phyloP scores from a whole-genome alignment of 2,113 vertebrate species.

The Hirundichthys speculiger region DNA sequence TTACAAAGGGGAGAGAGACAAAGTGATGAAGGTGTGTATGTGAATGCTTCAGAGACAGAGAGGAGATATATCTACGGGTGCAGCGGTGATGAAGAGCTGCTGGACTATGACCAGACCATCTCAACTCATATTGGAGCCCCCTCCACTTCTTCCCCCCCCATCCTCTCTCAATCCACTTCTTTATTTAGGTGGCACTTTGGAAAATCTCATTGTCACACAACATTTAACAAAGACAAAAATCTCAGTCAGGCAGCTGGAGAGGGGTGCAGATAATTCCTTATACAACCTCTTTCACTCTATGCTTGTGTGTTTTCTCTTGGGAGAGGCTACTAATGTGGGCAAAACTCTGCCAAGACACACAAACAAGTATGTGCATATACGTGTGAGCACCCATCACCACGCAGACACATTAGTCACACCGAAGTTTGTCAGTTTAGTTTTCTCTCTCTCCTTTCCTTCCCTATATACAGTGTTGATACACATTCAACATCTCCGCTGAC shows the following conservation, averaged over 20 bases:
- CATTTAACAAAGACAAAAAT: constrained; percentile 79
- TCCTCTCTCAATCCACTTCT: constrained; percentile 63
- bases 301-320: constrained; percentile 40
- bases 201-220: constrained; percentile 80
- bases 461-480: constrained; percentile 59
- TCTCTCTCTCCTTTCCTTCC: constrained; percentile 21
- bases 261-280: constrained; percentile 50
- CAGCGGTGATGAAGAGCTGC: constrained; percentile 66
- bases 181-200: constrained; percentile 75
- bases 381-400: constrained; percentile 35
- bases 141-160: background rate
- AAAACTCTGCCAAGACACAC: constrained; percentile 42
- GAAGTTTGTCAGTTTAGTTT: constrained; percentile 40
- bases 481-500: constrained; percentile 59
- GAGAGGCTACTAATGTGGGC: constrained; percentile 43
- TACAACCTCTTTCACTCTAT: constrained; percentile 35
- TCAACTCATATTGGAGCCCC: constrained; percentile 47
- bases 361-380: constrained; percentile 42
- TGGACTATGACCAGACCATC: constrained; percentile 80
- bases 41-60: constrained; percentile 58
- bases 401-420: constrained; percentile 36
- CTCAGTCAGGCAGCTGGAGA: constrained; percentile 58
- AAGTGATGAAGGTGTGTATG: constrained; percentile 66
- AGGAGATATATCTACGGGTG: constrained; percentile 69
- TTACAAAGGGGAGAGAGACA: constrained; percentile 42